Percentiles rank a stretch among this genome's conserved stretches.
Evolutionary conservation across 1,140 invertebrate species (phyloP).

Genomic region (Ptiloglossa arizonensis): DNA sequence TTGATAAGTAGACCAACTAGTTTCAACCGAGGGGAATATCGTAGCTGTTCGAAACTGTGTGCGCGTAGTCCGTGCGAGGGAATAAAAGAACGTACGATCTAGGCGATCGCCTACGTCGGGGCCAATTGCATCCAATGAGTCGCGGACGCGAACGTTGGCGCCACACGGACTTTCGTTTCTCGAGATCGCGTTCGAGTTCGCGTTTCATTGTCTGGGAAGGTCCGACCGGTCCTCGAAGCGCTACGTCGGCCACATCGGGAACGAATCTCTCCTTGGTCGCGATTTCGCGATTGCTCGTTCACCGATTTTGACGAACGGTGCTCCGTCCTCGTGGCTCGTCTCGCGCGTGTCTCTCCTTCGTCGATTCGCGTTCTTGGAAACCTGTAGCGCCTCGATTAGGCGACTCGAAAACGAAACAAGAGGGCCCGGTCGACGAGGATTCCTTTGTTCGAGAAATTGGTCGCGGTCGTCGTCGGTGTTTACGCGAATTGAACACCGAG

Average conservation of each 20-base stretch:
- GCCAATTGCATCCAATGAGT: conserved; percentile 28
- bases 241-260: too few species aligned
- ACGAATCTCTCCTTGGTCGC: too few species aligned
- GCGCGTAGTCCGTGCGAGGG: too few species aligned
- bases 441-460: conserved; percentile 16
- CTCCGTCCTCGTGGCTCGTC: not conserved
- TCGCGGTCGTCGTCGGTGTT: not conserved
- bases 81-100: too few species aligned
- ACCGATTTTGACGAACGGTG: too few species aligned
- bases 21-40: not conserved
- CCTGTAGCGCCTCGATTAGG: conserved; percentile 42
- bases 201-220: too few species aligned
- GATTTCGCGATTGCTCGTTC: too few species aligned
- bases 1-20: not conserved
- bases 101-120: not conserved
- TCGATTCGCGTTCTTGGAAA: conserved; percentile 33
- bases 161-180: not conserved
- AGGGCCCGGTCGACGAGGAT: not conserved
- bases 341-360: not conserved
- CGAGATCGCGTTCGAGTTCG: not conserved
- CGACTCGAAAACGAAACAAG: conserved; percentile 27
- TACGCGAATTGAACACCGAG: conserved; percentile 5
- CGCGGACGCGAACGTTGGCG: not conserved
- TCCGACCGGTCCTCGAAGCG: too few species aligned
- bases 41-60: too few species aligned